phyloP scores from a whole-genome alignment of 2,113 vertebrate genomes.

The Pelecanoides urinatrix region DNA sequence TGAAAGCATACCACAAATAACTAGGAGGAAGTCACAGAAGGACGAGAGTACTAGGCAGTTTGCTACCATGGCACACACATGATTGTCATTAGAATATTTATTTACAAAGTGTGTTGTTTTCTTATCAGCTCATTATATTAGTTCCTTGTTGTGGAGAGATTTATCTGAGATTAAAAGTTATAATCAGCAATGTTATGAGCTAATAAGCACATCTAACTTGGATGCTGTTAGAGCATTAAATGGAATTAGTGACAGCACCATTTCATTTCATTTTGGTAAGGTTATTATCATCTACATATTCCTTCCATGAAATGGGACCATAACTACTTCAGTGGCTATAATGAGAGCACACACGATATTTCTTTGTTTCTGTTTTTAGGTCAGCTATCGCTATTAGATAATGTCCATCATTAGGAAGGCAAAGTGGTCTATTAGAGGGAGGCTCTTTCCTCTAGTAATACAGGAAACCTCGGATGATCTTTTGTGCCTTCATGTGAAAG shows the following conservation, averaged over 20 bases:
- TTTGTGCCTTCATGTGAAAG: not conserved
- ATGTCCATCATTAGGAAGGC: slow-evolving; percentile 6
- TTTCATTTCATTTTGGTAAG: slow-evolving; percentile 53
- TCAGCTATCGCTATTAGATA: not conserved
- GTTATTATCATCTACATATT: slow-evolving; percentile 46
- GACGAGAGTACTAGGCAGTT: not conserved
- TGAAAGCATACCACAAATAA: not conserved
- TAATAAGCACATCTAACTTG: slow-evolving; percentile 56
- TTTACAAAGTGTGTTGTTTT: slow-evolving; percentile 3
- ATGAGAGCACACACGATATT: not conserved
- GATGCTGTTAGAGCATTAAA: slow-evolving; percentile 62
- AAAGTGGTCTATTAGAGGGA: not conserved
- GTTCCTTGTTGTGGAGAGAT: slow-evolving; percentile 11
- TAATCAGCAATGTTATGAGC: slow-evolving; percentile 34
- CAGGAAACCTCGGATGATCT: not conserved
- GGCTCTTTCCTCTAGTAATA: not conserved
- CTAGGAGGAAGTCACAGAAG: not conserved
- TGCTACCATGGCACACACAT: not conserved
- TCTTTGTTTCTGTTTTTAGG: slow-evolving; percentile 53
- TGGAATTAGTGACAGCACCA: slow-evolving; percentile 57
- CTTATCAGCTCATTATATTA: not conserved
- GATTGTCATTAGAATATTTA: not conserved
- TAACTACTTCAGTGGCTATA: slow-evolving; percentile 31
- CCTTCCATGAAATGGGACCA: slow-evolving; percentile 41
- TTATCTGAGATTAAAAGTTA: slow-evolving; percentile 51